Conservation (phyloP, 2,113 vertebrate species). For the Scatophagus argus region DNA sequence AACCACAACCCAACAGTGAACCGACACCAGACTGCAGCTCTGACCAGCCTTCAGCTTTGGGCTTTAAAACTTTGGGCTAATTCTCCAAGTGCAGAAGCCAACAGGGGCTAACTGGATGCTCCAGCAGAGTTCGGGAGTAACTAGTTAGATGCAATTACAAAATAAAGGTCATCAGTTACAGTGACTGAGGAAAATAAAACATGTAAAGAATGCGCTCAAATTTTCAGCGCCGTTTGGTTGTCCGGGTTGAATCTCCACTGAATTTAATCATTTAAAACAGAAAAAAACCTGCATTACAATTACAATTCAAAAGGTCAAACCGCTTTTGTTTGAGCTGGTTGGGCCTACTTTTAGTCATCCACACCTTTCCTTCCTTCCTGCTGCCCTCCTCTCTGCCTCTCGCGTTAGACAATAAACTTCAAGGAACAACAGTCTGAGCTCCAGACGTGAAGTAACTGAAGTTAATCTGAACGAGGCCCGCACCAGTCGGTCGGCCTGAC, state of each 20-base stretch:
- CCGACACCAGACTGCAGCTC: neutral
- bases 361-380: constrained; percentile 84
- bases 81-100: neutral
- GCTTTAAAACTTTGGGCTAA: neutral
- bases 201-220: no score
- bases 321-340: constrained; percentile 66
- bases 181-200: no score
- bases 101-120: neutral
- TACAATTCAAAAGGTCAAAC: constrained; percentile 42
- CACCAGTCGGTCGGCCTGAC: no score
- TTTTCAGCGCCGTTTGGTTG: no score
- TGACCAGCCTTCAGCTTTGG: neutral
- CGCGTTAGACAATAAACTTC: constrained; percentile 29
- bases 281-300: no score
- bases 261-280: no score
- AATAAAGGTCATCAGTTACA: no score
- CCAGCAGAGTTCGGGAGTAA: no score
- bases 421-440: constrained; percentile 29
- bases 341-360: constrained; percentile 65
- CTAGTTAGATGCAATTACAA: no score
- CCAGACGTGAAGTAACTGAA: neutral
- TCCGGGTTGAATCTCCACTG: no score
- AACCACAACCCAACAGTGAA: neutral
- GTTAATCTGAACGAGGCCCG: neutral
- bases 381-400: neutral